Base-by-base conservation (phyloP, 2,888 invertebrate genomes). In the Caenorhabditis zanzibari region DNA sequence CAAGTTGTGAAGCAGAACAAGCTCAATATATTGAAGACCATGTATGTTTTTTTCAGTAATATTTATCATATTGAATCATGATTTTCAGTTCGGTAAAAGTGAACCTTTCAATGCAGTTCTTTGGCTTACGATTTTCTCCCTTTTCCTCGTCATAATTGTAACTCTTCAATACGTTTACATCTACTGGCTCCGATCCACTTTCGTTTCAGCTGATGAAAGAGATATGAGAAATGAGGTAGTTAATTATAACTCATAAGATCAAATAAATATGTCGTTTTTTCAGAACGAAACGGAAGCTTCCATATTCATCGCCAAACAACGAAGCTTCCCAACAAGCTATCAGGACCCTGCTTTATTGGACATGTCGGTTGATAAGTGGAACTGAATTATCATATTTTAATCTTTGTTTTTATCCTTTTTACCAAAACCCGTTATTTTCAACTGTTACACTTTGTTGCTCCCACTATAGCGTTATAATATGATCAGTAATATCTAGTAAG, bases 361-460 rank as follows among this genome's bases (percentile, higher is more conserved):
- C 22, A 64, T 83, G 24, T 83, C 83, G 26, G 79, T 83, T 16
- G 83, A 83, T 54, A 61, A 61, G 47, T 83, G 79, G 83, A 83
- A 83, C 47, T 79, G n/a, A 28, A 71, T 47, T 61, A 2, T 32
- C 1, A 14, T 56, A 54, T 16, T 56, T 26, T 56, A 14, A 6
- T 14, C 2, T 14, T 32, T 6, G 32, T 32, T 52, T 19, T 52
- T 22, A 52, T 9, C 22, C 10, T 19, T 52, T 52, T 52, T 56
- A 56, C 24, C 26, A 9, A 2, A 56, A 26, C 12, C 14, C 26
- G 26, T 41, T 52, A 9, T 52, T 61, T 32, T 49, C 6, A 35
- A n/a, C 22, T 44, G 38, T n/a, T 41, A 22, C 26, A 22, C 22
- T 22, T 49, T 32, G 52, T 26, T 47, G 38, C 38, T 10, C 24